A percentile compares a stretch with the other conserved stretches of the same genome.
These are phyloP conservation scores for Odocoileus hemionus DNA, from an alignment of 2,113 vertebrate genomes.

Conservation along the genomic window DNA sequence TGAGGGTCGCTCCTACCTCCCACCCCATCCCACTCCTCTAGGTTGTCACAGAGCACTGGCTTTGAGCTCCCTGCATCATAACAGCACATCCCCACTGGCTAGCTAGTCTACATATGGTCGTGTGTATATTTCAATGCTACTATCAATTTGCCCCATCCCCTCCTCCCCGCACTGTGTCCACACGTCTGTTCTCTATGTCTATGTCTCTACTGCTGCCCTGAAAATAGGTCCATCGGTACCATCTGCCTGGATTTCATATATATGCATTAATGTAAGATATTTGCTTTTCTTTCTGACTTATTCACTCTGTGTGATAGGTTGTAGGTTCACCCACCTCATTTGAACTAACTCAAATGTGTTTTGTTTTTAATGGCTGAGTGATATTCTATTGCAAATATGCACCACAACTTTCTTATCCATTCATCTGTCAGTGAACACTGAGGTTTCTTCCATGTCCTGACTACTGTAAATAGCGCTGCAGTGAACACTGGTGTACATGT, in stretches of 20 bases:
- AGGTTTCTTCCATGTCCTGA: not conserved
- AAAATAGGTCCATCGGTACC: not conserved
- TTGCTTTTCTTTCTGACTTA: not conserved
- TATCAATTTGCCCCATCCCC: not conserved
- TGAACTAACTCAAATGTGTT: not conserved
- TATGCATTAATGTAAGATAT: fast-evolving
- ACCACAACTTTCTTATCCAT: not conserved
- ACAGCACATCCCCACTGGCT: not conserved
- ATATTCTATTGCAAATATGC: not conserved
- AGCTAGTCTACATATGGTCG: not conserved
- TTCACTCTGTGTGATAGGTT: not conserved
- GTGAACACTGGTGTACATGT: not conserved
- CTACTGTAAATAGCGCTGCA: not conserved
- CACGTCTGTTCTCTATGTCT: not conserved
- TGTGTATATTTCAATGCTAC: not conserved
- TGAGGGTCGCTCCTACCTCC: not conserved
- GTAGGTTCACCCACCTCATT: not conserved
- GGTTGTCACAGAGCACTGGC: not conserved
- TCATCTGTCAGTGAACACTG: not conserved
- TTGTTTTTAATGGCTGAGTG: not conserved
- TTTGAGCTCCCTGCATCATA: not conserved
- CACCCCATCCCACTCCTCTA: not conserved
- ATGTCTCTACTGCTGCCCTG: not conserved
- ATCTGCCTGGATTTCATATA: not conserved
- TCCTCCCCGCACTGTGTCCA: not conserved